A percentile compares a stretch with the other conserved stretches of the same genome.
Conservation (phyloP, 2,888 invertebrate genomes). For the Dione vanillae region DNA sequence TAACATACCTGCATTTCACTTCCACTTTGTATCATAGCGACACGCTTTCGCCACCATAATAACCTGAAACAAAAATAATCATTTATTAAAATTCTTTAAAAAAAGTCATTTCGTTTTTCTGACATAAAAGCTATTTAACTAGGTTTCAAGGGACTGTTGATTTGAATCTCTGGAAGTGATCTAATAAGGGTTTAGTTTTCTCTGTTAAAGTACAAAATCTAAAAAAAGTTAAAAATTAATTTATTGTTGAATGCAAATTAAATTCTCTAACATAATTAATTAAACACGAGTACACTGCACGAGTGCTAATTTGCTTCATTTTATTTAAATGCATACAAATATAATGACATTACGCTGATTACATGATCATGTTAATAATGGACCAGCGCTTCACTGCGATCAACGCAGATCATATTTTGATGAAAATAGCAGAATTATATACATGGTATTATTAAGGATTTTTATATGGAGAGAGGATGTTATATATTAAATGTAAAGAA, state of each 20-base stretch:
- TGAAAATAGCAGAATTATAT: conserved; percentile 28
- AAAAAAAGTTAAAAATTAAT: background rate
- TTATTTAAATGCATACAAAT: conserved; percentile 29
- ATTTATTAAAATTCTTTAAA: background rate
- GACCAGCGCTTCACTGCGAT: conserved; percentile 31
- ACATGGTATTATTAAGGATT: too few relatives aligned
- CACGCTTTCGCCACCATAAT: conserved; percentile 60
- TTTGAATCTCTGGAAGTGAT: too few relatives aligned
- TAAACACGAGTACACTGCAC: conserved; percentile 11
- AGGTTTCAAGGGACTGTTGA: background rate
- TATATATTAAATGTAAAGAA: too few relatives aligned
- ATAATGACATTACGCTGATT: conserved; percentile 37
- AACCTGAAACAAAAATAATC: conserved; percentile 58
- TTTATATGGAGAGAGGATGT: too few relatives aligned
- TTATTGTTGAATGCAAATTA: background rate
- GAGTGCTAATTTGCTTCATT: conserved; percentile 25
- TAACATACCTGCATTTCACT: conserved; percentile 72
- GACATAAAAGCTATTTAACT: too few relatives aligned
- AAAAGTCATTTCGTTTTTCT: too few relatives aligned
- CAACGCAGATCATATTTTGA: conserved; percentile 13
- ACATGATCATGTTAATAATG: conserved; percentile 36
- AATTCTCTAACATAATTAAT: conserved; percentile 8
- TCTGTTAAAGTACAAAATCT: background rate
- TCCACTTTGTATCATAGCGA: conserved; percentile 68
- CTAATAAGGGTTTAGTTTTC: too few relatives aligned